phyloP scores from a whole-genome alignment of 1,140 invertebrate genomes.

The Cydia amplana region DNA sequence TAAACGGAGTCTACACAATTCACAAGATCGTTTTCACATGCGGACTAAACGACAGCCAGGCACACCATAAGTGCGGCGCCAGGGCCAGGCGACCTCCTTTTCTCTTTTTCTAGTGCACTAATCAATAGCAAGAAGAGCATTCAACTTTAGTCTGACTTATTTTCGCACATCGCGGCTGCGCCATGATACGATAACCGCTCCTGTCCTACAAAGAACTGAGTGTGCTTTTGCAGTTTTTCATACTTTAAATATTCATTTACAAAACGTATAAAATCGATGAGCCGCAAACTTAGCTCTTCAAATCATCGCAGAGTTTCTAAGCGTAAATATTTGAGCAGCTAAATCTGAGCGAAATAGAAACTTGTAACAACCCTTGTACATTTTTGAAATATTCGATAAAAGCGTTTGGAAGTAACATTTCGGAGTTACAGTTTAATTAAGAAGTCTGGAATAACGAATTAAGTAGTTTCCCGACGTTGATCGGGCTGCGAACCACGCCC shows the following conservation, averaged over 20 bases:
- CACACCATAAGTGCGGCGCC: conserved; percentile 17
- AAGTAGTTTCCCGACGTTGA: conserved; percentile 1
- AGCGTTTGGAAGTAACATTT: conserved; percentile 7
- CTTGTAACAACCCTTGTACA: conserved; percentile 20
- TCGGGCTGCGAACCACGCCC: background rate
- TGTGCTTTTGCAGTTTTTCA: background rate
- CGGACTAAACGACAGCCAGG: background rate
- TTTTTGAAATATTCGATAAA: conserved; percentile 14
- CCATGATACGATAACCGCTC: conserved; percentile 24
- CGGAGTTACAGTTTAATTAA: conserved; percentile 27
- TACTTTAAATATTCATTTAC: background rate
- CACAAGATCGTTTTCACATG: background rate
- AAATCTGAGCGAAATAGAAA: conserved; percentile 25
- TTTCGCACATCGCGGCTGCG: conserved; percentile 40
- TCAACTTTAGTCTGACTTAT: conserved; percentile 42
- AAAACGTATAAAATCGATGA: background rate
- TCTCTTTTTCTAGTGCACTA: conserved; percentile 33
- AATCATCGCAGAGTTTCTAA: background rate
- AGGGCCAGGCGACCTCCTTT: conserved; percentile 31
- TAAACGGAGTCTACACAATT: background rate
- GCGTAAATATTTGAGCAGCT: conserved; percentile 19
- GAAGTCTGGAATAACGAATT: conserved; percentile 20
- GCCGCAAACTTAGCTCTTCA: conserved; percentile 11
- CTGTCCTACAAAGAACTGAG: background rate
- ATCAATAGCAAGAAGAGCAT: conserved; percentile 39